Evolutionary conservation across 2,888 invertebrate genomes (phyloP).

Genomic region (Ophion slaviceki): DNA sequence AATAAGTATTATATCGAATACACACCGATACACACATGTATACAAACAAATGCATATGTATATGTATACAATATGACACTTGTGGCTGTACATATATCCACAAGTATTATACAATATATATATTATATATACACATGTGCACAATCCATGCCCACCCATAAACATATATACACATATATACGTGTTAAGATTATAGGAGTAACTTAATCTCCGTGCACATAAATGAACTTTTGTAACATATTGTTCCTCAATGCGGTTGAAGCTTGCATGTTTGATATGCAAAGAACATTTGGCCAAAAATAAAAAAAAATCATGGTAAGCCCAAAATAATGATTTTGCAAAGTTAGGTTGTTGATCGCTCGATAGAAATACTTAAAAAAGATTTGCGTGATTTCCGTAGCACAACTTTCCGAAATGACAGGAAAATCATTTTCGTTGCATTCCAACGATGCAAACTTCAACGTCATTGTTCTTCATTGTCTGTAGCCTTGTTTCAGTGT

Average conservation of each 20-base stretch:
- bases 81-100: no score
- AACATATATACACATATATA: background rate
- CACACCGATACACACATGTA: background rate
- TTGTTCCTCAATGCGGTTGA: background rate
- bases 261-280: background rate
- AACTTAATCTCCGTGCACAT: conserved; percentile 4
- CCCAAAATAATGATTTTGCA: no score
- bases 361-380: background rate
- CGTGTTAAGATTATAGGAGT: conserved; percentile 9
- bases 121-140: background rate
- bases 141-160: background rate
- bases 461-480: background rate
- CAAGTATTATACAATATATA: no score
- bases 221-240: conserved; percentile 44
- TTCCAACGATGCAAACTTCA: background rate
- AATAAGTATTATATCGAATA: background rate
- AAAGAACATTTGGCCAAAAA: background rate
- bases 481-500: background rate
- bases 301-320: no score
- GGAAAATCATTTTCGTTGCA: background rate
- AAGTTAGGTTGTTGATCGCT: background rate
- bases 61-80: background rate
- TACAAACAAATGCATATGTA: background rate
- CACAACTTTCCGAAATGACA: background rate
- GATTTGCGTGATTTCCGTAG: background rate